A percentile compares a stretch with the other conserved stretches of the same genome.
Conservation (phyloP, 2,113 vertebrate genomes). For the Macrotus californicus region DNA sequence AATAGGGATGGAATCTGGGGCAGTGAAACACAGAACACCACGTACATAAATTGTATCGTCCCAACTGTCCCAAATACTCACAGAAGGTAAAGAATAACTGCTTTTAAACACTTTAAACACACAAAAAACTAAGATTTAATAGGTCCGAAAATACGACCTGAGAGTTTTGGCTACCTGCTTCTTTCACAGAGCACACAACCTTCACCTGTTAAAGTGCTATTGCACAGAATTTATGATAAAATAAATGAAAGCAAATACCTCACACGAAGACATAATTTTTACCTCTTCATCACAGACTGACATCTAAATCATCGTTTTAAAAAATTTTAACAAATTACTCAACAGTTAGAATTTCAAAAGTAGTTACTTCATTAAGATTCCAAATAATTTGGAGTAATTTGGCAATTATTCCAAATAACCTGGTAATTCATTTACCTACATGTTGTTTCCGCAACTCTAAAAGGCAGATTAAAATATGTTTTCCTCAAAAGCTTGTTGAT, state of each 20-base stretch:
- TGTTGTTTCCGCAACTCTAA: not conserved
- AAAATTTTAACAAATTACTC: not conserved
- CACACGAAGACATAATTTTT: not conserved
- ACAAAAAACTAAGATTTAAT: not conserved
- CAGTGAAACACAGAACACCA: not conserved
- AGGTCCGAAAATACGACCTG: not conserved
- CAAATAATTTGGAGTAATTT: not conserved
- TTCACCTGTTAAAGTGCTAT: not conserved
- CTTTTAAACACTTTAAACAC: not conserved
- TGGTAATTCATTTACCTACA: not conserved
- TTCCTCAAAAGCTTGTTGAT: not conserved
- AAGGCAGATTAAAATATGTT: not conserved
- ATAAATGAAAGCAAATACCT: not conserved
- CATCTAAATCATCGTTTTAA: not conserved
- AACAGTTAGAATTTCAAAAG: not conserved
- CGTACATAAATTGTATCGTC: not conserved
- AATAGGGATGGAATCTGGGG: constrained; percentile 16
- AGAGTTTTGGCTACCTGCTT: not conserved
- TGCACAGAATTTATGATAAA: not conserved
- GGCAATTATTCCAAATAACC: not conserved
- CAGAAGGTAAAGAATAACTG: not conserved
- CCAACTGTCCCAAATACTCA: not conserved
- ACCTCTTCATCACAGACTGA: not conserved
- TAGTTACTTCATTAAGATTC: not conserved
- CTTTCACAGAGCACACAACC: not conserved